Evolutionary conservation across 2,888 invertebrate species (phyloP), one percentile per base, ranked within the genome.

Genomic region (Phortica okadai): DNA sequence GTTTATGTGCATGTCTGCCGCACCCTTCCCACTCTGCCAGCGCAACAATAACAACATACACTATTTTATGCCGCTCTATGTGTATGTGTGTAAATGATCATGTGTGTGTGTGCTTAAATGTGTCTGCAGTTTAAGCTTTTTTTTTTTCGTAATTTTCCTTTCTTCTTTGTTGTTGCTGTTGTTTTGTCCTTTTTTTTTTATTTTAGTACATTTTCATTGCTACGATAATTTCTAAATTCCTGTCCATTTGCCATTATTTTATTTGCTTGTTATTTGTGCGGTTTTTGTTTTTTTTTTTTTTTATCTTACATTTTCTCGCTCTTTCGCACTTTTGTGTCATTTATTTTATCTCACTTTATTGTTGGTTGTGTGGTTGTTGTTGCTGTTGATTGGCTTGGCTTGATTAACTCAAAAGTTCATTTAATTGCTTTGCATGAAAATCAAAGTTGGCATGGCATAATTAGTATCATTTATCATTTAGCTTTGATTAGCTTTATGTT

Each of bases 21-120:
- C 21, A 21, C 2, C 25, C n/a, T 21, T 1, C n/a, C 7, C 21
- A 21, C 2, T 7, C n/a, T 21, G 21, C n/a, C 7, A 59, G 7
- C 6, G 21, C 59, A 6, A 4, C 59, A 10, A 21, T 21, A n/a
- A 16, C 59, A 59, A 59, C 1, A 8, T 59, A n/a, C 59, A 59
- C 5, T 56, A 16, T 33, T 59, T 75, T 78, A 58, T 73, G 45
- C 74, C 76, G 33, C 66, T 56, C 25, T 73, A 21, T 69, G 74
- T 58, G 75, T 86, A 78, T 83, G 83, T 79, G 82, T 81, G 45
- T 72, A 67, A 54, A 33, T 56, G n/a, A 74, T n/a, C 85, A 82
- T 84, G 88, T 88, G 86, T 88, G 87, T 85, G 83, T 83, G 78
- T 69, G 45, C 67, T 82, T 88, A 74, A 80, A 88, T 86, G 88